Evolutionary conservation across 2,113 vertebrate genomes (phyloP), one percentile per base, ranked within the genome.

Genomic region (Perca flavescens): DNA sequence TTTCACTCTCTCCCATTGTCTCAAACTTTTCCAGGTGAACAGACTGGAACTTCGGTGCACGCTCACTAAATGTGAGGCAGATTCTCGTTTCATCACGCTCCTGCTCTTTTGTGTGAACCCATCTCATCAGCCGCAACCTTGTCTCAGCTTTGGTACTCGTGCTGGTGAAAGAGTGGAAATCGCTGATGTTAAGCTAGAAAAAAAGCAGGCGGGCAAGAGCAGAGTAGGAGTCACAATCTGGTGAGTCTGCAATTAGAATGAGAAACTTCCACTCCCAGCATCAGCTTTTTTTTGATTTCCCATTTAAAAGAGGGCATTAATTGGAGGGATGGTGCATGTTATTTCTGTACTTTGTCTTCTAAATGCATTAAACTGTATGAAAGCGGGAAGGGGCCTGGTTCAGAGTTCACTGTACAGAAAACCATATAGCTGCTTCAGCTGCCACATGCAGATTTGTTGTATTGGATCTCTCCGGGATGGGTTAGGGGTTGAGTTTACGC

Each of bases 1-100:
- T 65, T 68, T 53, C 6, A 47, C 62, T 74, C 43, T 15, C 46
- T 68, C 22, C 10, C 22, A 43, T 53, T 34, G 69, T 79, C 46
- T 88, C 54, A 69, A 71, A 63, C 52, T 78, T 79, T 74, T 87
- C 84, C 86, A 88, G 79, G 75, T 82, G 62, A 84, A 83, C 79
- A 84, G 85, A 73, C 80, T 40, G 82, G 36, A 68, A 49, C 65
- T 54, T 36, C 21, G 1, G 40, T 17, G 46, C 43, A 43, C 11
- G 72, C 77, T 80, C n/a, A 54, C 36, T 2, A 31, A 74, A 67
- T 61, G 62, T 16, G 53, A 83, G 69, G 53, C 58, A 22, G 46
- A 57, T 58, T 54, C 64, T 80, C 6, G 3, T 82, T 63, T 80
- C 66, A 61, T 85, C 49, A 2, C 16, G 5, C 54, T 79, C 56